A percentile compares a stretch with the other conserved stretches of the same genome.
Conservation (phyloP, 2,797 vertebrate species). For the Caiman crocodilus region DNA sequence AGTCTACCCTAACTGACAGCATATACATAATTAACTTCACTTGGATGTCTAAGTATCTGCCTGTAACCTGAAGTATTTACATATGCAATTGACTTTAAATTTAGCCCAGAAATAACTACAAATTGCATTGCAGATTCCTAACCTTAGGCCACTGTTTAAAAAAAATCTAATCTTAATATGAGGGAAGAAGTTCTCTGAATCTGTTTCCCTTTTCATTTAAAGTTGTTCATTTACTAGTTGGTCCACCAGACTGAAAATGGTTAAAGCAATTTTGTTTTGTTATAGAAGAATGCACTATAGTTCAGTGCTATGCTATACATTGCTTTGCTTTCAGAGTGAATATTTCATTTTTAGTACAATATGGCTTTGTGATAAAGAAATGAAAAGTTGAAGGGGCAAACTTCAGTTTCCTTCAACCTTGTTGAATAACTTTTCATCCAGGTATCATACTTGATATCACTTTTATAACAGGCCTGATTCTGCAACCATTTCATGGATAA, state of each 20-base stretch:
- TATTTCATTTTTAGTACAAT: background rate
- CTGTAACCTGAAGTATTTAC: background rate
- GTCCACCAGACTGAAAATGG: background rate
- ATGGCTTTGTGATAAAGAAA: background rate
- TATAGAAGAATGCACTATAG: background rate
- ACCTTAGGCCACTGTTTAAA: background rate
- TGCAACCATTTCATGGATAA: background rate
- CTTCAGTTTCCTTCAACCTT: background rate
- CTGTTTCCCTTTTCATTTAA: background rate
- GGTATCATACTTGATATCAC: background rate
- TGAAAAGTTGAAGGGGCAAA: background rate
- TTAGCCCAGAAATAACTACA: background rate
- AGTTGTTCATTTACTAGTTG: background rate
- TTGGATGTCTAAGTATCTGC: background rate
- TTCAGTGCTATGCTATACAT: background rate
- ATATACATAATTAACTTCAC: background rate
- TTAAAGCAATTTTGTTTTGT: background rate
- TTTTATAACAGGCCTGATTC: background rate
- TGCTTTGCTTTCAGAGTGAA: background rate
- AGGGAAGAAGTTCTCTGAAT: background rate
- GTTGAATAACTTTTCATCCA: background rate
- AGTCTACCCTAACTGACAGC: background rate
- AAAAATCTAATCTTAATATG: background rate
- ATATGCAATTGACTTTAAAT: background rate
- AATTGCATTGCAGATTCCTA: background rate